Base-by-base conservation (phyloP, 53 echinoderm and acorn worm genomes). In the Luidia sarsii region DNA sequence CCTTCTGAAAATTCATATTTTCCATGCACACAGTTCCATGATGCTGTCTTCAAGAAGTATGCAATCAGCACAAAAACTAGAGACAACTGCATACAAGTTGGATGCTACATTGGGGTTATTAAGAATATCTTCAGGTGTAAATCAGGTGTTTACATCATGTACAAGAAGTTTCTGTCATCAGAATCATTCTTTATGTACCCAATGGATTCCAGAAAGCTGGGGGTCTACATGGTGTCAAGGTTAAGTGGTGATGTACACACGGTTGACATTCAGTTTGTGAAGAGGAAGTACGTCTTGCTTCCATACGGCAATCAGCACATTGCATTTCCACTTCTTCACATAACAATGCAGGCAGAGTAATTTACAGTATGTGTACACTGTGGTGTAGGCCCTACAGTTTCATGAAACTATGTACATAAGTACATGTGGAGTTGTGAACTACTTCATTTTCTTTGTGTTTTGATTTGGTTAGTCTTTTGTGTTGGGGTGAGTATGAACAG, bases 21-120 rank as follows among this genome's bases (percentile, higher is more conserved):
- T 27, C 70, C 70, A 70, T 70, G 70, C 33, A 46, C 70, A 7
- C 70, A 70, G 31, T 70, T 70, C 64, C 46, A 50, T 20, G 80
- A 80, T 50, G 64, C 51, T 32, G 10, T 64, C 2, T 31, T 41
- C 3, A 22, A 48, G 4, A 21, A 65, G 1, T 63, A 27, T 65
- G 48, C 19, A 19, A 2, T 80, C 15, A 80, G 65, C 31, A 14
- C 53, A 38, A 36, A 52, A 25, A 28, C 21, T 8, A 54, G 67
- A 13, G 56, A 82, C 56, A 68, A 82, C 39, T 82, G 82, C 36
- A 29, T 52, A 1, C 33, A 68, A 54, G 41, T 82, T 23, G 82
- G 68, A 20, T 37, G 28, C 13, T 5, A 82, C 37, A 52, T 68
- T 8, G 82, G 16, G 3, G 2, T 67, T 13, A 41, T 82, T 56